phyloP scores from a whole-genome alignment of 1,140 invertebrate genomes.

The Semibalanus balanoides region DNA sequence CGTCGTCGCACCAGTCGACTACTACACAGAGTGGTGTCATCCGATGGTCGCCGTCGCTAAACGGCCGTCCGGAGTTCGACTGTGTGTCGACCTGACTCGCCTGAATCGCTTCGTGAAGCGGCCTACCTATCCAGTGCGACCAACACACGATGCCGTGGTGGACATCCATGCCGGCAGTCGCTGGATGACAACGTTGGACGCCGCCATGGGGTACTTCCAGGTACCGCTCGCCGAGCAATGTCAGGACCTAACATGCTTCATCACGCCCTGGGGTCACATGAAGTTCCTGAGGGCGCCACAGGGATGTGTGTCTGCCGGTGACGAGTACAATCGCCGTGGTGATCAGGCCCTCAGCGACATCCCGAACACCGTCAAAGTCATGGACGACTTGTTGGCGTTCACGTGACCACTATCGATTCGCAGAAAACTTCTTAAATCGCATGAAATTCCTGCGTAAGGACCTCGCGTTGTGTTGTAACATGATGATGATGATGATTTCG shows the following conservation, averaged over 20 bases:
- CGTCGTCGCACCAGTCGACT: constrained; percentile 25
- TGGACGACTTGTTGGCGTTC: constrained; percentile 15
- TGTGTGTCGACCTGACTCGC: constrained; percentile 29
- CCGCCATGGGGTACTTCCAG: constrained; percentile 26
- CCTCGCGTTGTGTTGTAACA: too few species aligned
- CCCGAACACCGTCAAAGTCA: constrained; percentile 8
- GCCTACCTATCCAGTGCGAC: constrained; percentile 21
- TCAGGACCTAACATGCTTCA: constrained; percentile 23
- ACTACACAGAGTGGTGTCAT: constrained; percentile 25
- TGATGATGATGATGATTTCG: too few species aligned
- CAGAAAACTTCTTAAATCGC: too few species aligned
- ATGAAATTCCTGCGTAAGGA: too few species aligned
- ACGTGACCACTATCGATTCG: too few species aligned
- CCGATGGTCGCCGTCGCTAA: constrained; percentile 31
- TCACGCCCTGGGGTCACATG: constrained; percentile 25
- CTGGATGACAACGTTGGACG: constrained; percentile 22
- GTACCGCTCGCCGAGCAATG: constrained; percentile 21
- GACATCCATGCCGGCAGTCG: neutral
- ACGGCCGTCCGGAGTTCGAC: constrained; percentile 24
- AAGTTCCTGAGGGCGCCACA: constrained; percentile 24
- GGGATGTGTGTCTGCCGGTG: constrained; percentile 23
- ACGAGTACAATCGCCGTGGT: constrained; percentile 21
- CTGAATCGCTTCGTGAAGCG: constrained; percentile 22
- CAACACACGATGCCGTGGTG: constrained; percentile 19
- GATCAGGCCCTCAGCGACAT: constrained; percentile 19